phyloP scores from a whole-genome alignment of 2,888 invertebrate genomes.

The Linyphia triangularis region DNA sequence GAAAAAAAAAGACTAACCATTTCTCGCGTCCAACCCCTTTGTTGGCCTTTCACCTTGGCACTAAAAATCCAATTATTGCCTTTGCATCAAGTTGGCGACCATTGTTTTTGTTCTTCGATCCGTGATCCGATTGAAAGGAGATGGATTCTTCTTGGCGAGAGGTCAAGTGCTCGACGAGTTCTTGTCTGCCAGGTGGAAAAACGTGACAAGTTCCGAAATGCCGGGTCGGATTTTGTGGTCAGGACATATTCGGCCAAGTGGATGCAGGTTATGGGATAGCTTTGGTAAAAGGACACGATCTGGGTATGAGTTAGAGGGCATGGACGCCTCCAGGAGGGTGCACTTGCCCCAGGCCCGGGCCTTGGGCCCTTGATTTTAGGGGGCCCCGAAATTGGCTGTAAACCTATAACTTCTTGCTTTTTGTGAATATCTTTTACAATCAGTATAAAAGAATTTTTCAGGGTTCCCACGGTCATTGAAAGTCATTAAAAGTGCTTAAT shows the following conservation, averaged over 20 bases:
- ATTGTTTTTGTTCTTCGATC: slow-evolving; percentile 25
- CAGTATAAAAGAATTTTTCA: no score
- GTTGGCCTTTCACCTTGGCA: not conserved
- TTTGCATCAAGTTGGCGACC: not conserved
- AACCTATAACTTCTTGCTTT: no score
- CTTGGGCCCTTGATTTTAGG: no score
- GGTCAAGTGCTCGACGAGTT: slow-evolving; percentile 32
- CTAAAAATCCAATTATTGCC: not conserved
- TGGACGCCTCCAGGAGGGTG: no score
- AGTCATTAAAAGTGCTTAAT: no score
- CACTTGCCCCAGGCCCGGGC: no score
- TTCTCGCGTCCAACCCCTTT: not conserved
- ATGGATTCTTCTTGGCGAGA: not conserved
- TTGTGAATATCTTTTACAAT: no score
- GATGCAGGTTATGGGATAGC: not conserved
- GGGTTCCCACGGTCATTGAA: no score
- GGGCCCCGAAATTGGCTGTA: no score
- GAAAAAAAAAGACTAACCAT: not conserved
- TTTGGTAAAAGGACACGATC: not conserved
- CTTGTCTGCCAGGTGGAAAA: not conserved
- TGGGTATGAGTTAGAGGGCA: no score
- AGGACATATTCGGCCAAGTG: not conserved
- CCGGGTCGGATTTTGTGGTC: not conserved
- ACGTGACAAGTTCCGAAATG: slow-evolving; percentile 22
- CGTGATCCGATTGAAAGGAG: not conserved